Evolutionary conservation across 2,113 vertebrate genomes (phyloP), one percentile per base, ranked within the genome.

Genomic region (Oryzias woworae): DNA sequence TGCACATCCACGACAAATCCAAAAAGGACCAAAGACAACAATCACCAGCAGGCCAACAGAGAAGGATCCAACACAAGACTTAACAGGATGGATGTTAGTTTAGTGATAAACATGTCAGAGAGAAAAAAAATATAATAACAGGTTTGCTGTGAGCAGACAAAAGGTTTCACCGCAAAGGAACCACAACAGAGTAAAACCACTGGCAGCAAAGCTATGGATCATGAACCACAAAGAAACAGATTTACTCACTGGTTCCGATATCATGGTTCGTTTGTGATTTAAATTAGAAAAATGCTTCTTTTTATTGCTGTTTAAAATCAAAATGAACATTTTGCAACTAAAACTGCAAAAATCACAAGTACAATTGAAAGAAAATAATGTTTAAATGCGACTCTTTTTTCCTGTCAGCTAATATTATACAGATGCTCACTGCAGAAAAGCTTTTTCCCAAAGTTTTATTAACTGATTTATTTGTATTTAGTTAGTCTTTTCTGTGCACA

Each of bases 111-210:
- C 43, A 55, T 42, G 62, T 24, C 31, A 57, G 69, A 73, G 69
- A 72, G 66, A 53, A 62, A 65, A 57, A 53, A 78, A 75, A 71
- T 69, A 60, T 57, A 79, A 69, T 56, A 80, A 81, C 53, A 82
- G 45, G 49, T 41, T 50, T 71, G 74, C 55, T 72, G 74, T 64
- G 73, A 70, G 59, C 5, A 15, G 22, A 26, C 17, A 48, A 20
- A 17, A 53, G 16, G 66, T 81, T 81, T 77, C 43, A 61, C 84
- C 69, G 62, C 81, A 71, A 43, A 59, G 45, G 58, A 84, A 67
- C 46, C 53, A 66, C 67, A 71, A 45, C 36, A 23, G 48, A 69
- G 65, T 45, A 50, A 75, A 78, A 80, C 18, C 60, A 55, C 70
- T 71, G 53, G 67, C 65, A 65, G 49, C 55, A 20, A 72, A 20